phyloP scores from a whole-genome alignment of 2,113 vertebrate species.

The Baryphthengus martii region DNA sequence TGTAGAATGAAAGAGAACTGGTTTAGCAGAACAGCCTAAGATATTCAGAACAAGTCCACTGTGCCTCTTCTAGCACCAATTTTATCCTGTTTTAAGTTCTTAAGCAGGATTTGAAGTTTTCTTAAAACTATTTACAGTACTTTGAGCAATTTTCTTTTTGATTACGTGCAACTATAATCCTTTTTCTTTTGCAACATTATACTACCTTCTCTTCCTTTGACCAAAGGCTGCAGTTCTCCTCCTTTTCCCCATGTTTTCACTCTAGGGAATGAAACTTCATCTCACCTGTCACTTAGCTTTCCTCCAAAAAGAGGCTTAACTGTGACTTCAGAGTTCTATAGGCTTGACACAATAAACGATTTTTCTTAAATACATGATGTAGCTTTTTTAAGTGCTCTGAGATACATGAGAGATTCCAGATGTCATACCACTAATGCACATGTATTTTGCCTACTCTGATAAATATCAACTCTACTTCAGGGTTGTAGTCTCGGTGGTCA shows the following conservation, averaged over 20 bases:
- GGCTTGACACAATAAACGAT: not conserved
- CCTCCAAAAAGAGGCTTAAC: not conserved
- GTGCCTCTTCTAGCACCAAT: not conserved
- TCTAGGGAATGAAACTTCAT: not conserved
- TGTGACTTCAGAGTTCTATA: not conserved
- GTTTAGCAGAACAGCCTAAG: not conserved
- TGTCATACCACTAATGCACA: not conserved
- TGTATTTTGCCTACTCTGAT: not conserved
- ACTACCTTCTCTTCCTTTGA: not conserved
- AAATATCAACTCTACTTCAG: not conserved
- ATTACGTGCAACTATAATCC: not conserved
- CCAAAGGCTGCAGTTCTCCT: not conserved
- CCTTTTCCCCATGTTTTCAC: fast-evolving
- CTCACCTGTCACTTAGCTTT: not conserved
- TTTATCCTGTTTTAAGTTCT: constrained; percentile 6
- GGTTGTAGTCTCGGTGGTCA: not conserved
- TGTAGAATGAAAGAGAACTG: not conserved
- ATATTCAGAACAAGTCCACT: not conserved
- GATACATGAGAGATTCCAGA: not conserved
- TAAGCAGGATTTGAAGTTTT: constrained; percentile 25
- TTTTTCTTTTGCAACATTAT: not conserved
- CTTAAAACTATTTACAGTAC: not conserved
- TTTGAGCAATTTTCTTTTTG: not conserved
- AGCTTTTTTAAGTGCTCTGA: not conserved
- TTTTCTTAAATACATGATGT: not conserved